Conservation (phyloP, 2,113 vertebrate genomes). For the Eclectus roratus region DNA sequence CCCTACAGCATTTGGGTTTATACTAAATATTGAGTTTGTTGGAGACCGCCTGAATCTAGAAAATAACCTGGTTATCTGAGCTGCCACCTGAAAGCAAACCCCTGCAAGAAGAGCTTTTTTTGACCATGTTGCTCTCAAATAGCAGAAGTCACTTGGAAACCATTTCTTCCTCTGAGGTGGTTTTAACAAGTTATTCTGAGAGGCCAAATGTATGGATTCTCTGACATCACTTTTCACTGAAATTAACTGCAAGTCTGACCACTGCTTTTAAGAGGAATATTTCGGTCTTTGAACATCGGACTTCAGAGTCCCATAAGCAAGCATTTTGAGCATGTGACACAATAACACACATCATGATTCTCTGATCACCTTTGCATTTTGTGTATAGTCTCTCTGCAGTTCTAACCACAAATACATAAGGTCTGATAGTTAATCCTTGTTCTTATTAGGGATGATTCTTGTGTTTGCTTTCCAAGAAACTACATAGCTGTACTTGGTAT, state of each 20-base stretch:
- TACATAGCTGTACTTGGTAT: neutral
- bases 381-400: neutral
- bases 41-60: neutral
- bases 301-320: neutral
- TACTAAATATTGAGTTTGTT: neutral
- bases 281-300: neutral
- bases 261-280: neutral
- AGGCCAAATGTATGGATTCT: neutral
- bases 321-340: neutral
- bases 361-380: neutral
- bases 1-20: neutral
- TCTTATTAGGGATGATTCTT: neutral
- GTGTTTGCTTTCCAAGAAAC: neutral
- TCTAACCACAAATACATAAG: neutral
- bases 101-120: neutral
- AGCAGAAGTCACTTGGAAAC: neutral
- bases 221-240: neutral
- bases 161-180: neutral
- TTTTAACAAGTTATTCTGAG: neutral
- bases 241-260: neutral
- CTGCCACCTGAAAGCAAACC: neutral
- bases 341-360: neutral
- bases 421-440: neutral
- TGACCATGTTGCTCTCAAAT: neutral
- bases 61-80: neutral